phyloP scores from a whole-genome alignment of 2,888 invertebrate genomes.

The Leptopilina myrica region DNA sequence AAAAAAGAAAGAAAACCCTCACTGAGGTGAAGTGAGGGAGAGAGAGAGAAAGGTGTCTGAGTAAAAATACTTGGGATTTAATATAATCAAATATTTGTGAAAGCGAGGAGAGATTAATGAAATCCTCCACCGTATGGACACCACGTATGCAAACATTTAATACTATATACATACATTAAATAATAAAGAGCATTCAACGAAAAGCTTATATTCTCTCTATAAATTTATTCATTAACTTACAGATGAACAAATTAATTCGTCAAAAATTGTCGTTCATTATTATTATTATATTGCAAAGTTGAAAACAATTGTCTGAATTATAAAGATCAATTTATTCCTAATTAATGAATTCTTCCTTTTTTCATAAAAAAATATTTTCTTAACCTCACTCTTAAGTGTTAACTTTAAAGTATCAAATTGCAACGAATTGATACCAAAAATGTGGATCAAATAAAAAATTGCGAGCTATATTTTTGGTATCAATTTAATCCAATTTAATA shows the following conservation, averaged over 20 bases:
- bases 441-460: too few relatives aligned
- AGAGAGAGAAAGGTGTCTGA: constrained; percentile 42
- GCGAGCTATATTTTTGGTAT: too few relatives aligned
- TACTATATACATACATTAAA: constrained; percentile 6
- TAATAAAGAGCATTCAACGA: constrained; percentile 21
- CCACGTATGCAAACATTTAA: constrained; percentile 10
- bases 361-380: too few relatives aligned
- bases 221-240: constrained; percentile 32
- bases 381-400: too few relatives aligned
- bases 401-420: too few relatives aligned
- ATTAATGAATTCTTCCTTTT: too few relatives aligned
- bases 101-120: constrained; percentile 51
- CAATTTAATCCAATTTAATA: too few relatives aligned
- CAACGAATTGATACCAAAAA: too few relatives aligned
- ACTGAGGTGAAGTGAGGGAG: constrained; percentile 47
- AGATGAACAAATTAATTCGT: neutral
- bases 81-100: constrained; percentile 62
- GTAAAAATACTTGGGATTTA: constrained; percentile 54
- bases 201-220: neutral
- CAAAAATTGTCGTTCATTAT: neutral
- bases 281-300: too few relatives aligned
- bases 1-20: constrained; percentile 44
- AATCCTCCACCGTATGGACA: constrained; percentile 35
- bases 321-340: too few relatives aligned
- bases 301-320: too few relatives aligned